These are phyloP conservation scores for Miichthys miiuy DNA, from an alignment of 2,797 vertebrate species.

Conservation along the genomic window DNA sequence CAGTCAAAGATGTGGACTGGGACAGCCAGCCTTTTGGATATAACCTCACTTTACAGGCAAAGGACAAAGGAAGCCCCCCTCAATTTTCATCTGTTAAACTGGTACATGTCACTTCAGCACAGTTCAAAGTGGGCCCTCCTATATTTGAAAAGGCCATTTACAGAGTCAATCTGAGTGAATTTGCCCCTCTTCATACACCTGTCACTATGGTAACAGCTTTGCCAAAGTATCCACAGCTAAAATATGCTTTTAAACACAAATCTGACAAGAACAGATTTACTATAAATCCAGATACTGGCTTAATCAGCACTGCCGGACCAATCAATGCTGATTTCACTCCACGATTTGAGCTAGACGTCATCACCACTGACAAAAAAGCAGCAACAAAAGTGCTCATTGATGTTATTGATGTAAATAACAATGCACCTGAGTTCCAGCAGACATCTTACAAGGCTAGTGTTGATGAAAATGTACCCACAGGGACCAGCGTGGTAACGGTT, in stretches of 20 bases:
- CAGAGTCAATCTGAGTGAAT: conserved; percentile 94
- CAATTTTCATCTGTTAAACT: conserved; percentile 94
- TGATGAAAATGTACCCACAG: conserved; percentile 92
- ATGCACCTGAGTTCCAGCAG: conserved; percentile 94
- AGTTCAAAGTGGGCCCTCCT: conserved; percentile 90
- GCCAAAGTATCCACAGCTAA: conserved; percentile 90
- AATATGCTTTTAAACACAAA: conserved; percentile 90
- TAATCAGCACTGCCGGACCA: conserved; percentile 92
- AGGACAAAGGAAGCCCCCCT: conserved; percentile 95
- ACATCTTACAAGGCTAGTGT: conserved; percentile 93
- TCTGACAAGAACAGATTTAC: conserved; percentile 87
- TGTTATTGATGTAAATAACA: conserved; percentile 93
- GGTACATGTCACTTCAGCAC: conserved; percentile 90
- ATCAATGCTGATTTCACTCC: conserved; percentile 87
- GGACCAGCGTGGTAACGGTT: conserved; percentile 90
- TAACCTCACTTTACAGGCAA: conserved; percentile 97
- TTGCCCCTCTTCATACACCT: conserved; percentile 93
- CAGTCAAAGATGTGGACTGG: conserved; percentile 90
- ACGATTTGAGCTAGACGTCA: conserved; percentile 92
- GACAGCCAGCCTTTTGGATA: conserved; percentile 93
- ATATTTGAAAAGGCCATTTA: conserved; percentile 92
- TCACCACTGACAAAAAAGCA: conserved; percentile 90
- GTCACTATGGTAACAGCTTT: conserved; percentile 92
- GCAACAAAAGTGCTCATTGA: conserved; percentile 91
- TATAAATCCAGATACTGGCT: conserved; percentile 92